Conservation (phyloP, 2,113 vertebrate species). For the Bubalus kerabau region DNA sequence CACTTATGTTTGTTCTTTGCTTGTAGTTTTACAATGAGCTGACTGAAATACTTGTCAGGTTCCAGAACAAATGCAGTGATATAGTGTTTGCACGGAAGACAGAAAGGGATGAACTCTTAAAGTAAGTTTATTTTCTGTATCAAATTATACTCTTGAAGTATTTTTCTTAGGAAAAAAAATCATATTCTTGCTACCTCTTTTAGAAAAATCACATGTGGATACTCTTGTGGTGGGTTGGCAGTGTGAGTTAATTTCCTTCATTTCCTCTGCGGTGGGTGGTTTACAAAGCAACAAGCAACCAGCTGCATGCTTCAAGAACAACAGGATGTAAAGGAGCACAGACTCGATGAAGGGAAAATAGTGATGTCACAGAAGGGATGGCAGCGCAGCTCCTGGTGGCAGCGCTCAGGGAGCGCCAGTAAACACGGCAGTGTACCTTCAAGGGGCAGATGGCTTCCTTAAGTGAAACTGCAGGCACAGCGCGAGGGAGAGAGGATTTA, state of each 20-base stretch:
- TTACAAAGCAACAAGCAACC: background rate
- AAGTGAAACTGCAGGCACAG: background rate
- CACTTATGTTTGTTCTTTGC: slow-evolving; percentile 15
- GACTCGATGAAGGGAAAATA: background rate
- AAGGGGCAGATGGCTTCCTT: background rate
- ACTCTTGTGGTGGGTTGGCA: background rate
- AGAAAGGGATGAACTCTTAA: slow-evolving; percentile 96
- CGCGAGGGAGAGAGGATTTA: background rate
- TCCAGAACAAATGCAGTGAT: slow-evolving; percentile 98
- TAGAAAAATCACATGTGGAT: background rate
- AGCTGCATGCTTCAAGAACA: background rate
- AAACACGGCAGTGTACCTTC: background rate
- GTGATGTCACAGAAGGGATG: background rate
- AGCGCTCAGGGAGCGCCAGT: background rate
- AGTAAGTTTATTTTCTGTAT: slow-evolving; percentile 82
- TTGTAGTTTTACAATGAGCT: slow-evolving; percentile 96
- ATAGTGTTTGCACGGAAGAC: slow-evolving; percentile 99
- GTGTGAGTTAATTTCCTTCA: background rate
- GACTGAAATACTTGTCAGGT: slow-evolving; percentile 96
- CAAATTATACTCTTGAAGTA: background rate
- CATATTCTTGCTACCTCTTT: background rate
- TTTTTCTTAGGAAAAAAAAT: background rate
- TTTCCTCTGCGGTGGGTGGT: background rate
- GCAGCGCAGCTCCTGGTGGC: background rate
- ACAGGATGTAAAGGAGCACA: background rate